Evolutionary conservation across 2,888 invertebrate genomes (phyloP), one percentile per base, ranked within the genome.

Genomic region (Diachrysia chrysitis): DNA sequence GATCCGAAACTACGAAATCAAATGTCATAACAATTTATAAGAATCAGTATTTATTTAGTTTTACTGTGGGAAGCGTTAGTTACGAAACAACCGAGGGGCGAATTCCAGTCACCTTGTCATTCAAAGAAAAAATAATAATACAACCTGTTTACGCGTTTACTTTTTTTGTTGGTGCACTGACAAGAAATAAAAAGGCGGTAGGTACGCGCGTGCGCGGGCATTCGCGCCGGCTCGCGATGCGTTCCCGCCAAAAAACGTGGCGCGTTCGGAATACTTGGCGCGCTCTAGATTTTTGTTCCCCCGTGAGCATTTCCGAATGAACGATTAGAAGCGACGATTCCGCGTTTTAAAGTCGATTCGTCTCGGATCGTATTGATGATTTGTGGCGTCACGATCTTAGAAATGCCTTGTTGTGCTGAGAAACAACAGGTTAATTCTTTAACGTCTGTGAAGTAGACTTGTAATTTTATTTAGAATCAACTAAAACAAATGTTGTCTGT

Each of bases 161-260:
- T 82, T 83, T 85, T 86, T 82, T 85, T 83, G 76, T 82, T 80
- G 72, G 69, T 78, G 69, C 68, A 69, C 78, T 80, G 78, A 62
- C 79, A 85, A 85, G 87, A 85, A 81, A 80, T 77, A 82, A 87
- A 89, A 87, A 85, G 80, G 71, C 72, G 63, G 76, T 78, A 78
- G 63, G 76, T 78, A 78, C 81, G 90, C 92, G 93, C 95, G 93
- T 94, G 93, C 92, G 87, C 88, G 69, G 81, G 89, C 91, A 93
- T 93, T 92, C 92, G 92, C 87, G 87, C 81, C 91, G 89, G 85
- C 76, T 55, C 57, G 79, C 79, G 68, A 66, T 70, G 73, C 76
- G 71, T 85, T 88, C 90, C 88, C 90, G 91, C 93, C 90, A 91
- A 94, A 94, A 94, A 94, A 93, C 90, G 87, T 87, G 80, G 86